Conservation (phyloP, 2,113 vertebrate species). For the Erythrocebus patas region DNA sequence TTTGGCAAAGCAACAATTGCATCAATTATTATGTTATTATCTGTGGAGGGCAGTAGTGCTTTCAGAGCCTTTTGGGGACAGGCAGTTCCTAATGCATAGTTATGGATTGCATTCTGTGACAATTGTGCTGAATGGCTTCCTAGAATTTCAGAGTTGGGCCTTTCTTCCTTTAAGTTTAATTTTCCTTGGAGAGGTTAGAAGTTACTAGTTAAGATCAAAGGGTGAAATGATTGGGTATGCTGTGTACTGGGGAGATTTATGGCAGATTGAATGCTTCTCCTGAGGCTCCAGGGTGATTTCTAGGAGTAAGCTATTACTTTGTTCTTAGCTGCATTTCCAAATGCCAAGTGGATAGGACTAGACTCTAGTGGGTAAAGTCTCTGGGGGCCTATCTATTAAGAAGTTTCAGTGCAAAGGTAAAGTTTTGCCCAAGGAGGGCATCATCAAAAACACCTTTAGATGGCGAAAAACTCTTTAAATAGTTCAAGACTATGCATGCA, state of each 20-base stretch:
- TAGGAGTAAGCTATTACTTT: constrained; percentile 53
- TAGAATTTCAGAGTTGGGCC: constrained; percentile 32
- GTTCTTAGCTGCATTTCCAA: constrained; percentile 59
- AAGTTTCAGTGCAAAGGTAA: constrained; percentile 26
- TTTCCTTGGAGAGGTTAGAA: constrained; percentile 58
- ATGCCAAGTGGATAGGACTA: background rate
- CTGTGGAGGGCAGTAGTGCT: background rate
- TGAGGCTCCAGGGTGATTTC: constrained; percentile 42
- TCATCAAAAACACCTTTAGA: background rate
- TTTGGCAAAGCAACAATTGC: constrained; percentile 25
- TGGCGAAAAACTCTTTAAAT: constrained; percentile 6
- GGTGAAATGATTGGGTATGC: constrained; percentile 13
- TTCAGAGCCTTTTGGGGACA: background rate
- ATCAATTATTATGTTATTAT: constrained; percentile 42
- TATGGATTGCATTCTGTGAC: constrained; percentile 42
- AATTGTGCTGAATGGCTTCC: background rate
- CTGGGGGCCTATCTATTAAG: background rate
- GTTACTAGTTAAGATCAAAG: constrained; percentile 63
- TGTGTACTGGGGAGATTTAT: constrained; percentile 57
- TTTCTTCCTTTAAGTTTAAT: constrained; percentile 40
- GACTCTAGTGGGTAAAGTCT: constrained; percentile 19
- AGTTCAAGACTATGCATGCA: background rate
- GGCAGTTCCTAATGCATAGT: background rate
- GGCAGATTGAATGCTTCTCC: constrained; percentile 16
- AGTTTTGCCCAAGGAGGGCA: background rate